phyloP scores from a whole-genome alignment of 2,797 vertebrate genomes.

The Acanthopagrus latus region DNA sequence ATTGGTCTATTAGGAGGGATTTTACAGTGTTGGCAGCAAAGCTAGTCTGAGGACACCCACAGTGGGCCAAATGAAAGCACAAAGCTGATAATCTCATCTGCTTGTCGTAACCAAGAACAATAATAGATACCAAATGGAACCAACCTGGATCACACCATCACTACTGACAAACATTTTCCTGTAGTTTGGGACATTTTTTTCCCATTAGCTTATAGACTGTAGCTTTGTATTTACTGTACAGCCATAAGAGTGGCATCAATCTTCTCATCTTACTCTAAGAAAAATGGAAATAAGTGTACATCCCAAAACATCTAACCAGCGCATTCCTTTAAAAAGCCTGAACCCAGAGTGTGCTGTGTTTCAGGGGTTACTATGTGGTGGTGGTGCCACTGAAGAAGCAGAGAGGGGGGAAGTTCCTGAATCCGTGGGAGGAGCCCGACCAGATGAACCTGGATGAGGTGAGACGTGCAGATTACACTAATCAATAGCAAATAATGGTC shows the following conservation, averaged over 20 bases:
- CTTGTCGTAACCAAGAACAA: slow-evolving; percentile 60
- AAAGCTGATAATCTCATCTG: slow-evolving; percentile 57
- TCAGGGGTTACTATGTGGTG: slow-evolving; percentile 97
- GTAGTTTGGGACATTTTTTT: neutral
- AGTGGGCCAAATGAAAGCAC: slow-evolving; percentile 54
- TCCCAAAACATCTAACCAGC: neutral
- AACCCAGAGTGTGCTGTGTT: slow-evolving; percentile 50
- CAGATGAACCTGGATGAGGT: slow-evolving; percentile 99
- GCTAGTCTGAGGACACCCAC: slow-evolving; percentile 57
- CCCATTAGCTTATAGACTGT: neutral
- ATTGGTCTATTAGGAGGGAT: slow-evolving; percentile 54
- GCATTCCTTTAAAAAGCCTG: slow-evolving; percentile 10
- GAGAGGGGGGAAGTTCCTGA: slow-evolving; percentile 94
- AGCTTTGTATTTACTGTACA: neutral
- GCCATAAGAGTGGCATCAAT: neutral
- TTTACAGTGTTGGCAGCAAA: slow-evolving; percentile 57
- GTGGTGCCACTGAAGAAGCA: slow-evolving; percentile 98
- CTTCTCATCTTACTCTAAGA: neutral
- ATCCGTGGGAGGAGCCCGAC: slow-evolving; percentile 95
- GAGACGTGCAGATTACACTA: slow-evolving; percentile 22
- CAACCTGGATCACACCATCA: slow-evolving; percentile 28
- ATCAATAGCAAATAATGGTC: neutral
- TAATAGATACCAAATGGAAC: slow-evolving; percentile 38
- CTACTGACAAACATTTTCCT: slow-evolving; percentile 6
- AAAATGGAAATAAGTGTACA: neutral